These are phyloP conservation scores for Daktulosphaira vitifoliae DNA, from an alignment of 1,140 invertebrate genomes.

Conservation along the genomic window DNA sequence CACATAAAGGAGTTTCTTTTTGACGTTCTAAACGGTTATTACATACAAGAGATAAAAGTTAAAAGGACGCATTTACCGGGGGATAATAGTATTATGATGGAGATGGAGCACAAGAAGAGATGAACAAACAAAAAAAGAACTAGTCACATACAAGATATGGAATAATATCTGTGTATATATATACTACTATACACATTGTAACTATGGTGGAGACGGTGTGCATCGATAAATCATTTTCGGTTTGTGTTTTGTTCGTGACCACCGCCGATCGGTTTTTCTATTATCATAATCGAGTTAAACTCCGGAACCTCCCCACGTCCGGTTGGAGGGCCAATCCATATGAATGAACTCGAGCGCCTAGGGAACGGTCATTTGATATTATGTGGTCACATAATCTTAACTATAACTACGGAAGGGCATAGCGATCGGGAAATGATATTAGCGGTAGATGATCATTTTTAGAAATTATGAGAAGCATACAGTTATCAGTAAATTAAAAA, in stretches of 20 bases:
- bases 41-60: conserved; percentile 25
- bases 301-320: background rate
- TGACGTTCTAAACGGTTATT: conserved; percentile 26
- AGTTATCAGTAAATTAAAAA: too few relatives aligned
- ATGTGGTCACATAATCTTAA: background rate
- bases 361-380: conserved; percentile 26
- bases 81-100: conserved; percentile 10
- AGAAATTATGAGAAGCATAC: too few relatives aligned
- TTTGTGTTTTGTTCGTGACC: conserved; percentile 30
- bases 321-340: background rate
- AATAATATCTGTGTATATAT: too few relatives aligned
- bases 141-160: too few relatives aligned
- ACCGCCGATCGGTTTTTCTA: conserved; percentile 29
- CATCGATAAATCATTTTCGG: conserved; percentile 27
- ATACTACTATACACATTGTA: background rate
- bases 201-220: background rate
- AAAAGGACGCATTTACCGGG: conserved; percentile 28
- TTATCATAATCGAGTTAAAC: conserved; percentile 34
- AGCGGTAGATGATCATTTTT: too few relatives aligned
- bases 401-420: background rate
- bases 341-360: conserved; percentile 9
- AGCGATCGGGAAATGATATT: too few relatives aligned
- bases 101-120: background rate
- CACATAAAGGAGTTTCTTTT: conserved; percentile 24
- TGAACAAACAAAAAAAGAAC: too few relatives aligned